These are phyloP conservation scores for Notothenia coriiceps DNA, from an alignment of 2,113 vertebrate genomes.

Conservation along the genomic window DNA sequence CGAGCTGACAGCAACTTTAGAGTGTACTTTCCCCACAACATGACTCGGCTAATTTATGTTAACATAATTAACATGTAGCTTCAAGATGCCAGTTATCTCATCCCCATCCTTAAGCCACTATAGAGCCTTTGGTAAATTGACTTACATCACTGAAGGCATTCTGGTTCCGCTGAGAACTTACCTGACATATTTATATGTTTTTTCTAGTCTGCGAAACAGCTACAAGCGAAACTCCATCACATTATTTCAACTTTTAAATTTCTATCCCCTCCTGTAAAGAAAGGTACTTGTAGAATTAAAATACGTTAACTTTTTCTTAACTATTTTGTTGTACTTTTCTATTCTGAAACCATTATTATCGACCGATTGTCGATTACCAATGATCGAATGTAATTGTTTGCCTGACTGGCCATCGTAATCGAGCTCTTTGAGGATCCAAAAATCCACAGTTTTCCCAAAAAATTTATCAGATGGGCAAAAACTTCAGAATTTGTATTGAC, in stretches of 20 bases:
- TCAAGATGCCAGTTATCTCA: neutral
- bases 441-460: too few relatives aligned
- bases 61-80: neutral
- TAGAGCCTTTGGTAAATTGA: neutral
- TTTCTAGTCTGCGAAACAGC: neutral
- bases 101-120: neutral
- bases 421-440: too few relatives aligned
- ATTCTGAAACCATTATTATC: neutral
- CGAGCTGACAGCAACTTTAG: constrained; percentile 23
- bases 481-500: too few relatives aligned
- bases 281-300: rapidly evolving
- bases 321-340: rapidly evolving
- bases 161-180: neutral
- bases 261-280: rapidly evolving
- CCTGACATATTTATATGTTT: neutral
- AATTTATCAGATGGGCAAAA: too few relatives aligned
- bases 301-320: neutral
- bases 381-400: too few relatives aligned
- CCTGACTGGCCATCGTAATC: too few relatives aligned
- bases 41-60: constrained; percentile 30
- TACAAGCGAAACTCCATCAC: neutral
- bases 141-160: neutral
- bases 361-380: too few relatives aligned
- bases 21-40: neutral
- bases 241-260: neutral